phyloP scores from a whole-genome alignment of 2,888 invertebrate species.

The Melipona bicolor region DNA sequence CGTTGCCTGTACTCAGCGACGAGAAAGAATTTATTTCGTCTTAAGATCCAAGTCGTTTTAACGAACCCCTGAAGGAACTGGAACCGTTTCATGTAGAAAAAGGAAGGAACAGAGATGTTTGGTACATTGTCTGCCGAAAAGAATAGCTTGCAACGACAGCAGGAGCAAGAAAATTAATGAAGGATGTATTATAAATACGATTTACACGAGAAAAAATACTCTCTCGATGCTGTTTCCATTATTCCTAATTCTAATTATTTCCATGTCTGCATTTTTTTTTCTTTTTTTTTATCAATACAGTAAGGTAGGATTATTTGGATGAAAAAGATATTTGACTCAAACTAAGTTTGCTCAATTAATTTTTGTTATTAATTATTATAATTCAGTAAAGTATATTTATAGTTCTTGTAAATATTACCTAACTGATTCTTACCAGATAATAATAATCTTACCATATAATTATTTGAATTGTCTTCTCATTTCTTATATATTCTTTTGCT shows the following conservation, averaged over 20 bases:
- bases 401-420: no score
- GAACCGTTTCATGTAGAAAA: neutral
- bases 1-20: slow-evolving; percentile 6
- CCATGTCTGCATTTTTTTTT: neutral
- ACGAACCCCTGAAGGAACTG: slow-evolving; percentile 8
- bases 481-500: no score
- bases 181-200: neutral
- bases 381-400: no score
- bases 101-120: neutral
- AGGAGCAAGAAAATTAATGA: slow-evolving; percentile 11
- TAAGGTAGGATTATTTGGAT: no score
- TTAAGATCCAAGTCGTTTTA: slow-evolving; percentile 2
- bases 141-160: neutral
- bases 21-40: slow-evolving; percentile 44
- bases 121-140: neutral
- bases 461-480: no score
- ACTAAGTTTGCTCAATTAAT: no score
- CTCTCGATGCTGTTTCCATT: neutral
- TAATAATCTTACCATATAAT: no score
- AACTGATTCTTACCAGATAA: no score
- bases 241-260: neutral
- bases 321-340: no score
- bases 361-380: no score
- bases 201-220: neutral
- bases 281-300: no score